These are phyloP conservation scores for Apotomis capreana DNA, from an alignment of 2,888 invertebrate genomes.

Conservation along the genomic window DNA sequence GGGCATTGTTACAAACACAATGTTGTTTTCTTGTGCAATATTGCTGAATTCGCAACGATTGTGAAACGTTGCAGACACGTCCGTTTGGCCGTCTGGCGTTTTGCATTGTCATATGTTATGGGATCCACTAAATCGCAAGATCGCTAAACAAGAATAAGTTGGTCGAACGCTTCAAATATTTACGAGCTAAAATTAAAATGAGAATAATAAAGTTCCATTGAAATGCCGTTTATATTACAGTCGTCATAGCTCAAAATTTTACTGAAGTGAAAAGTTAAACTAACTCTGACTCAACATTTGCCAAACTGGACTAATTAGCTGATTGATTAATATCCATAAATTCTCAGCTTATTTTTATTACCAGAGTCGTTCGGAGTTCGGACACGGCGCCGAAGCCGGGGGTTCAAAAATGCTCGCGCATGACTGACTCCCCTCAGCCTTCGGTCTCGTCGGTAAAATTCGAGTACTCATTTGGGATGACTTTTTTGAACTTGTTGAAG, in stretches of 20 bases:
- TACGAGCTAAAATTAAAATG: neutral
- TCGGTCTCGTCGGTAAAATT: constrained; percentile 30
- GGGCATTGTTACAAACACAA: constrained; percentile 73
- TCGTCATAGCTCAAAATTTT: constrained; percentile 1
- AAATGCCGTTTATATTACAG: constrained; percentile 13
- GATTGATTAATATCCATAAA: constrained; percentile 39
- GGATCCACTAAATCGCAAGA: constrained; percentile 52
- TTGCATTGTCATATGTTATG: constrained; percentile 62
- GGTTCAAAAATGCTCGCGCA: constrained; percentile 44
- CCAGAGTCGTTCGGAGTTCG: constrained; percentile 32
- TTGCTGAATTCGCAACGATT: constrained; percentile 74
- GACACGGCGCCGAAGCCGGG: constrained; percentile 27
- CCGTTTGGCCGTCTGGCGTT: constrained; percentile 62
- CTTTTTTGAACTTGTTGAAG: constrained; percentile 24
- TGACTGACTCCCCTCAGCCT: constrained; percentile 35
- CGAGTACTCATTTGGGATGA: constrained; percentile 22
- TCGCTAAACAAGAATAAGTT: neutral
- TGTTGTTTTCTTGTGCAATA: constrained; percentile 78
- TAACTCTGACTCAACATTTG: constrained; percentile 36
- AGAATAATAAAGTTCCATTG: neutral
- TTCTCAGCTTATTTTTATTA: constrained; percentile 44
- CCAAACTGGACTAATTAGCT: constrained; percentile 37
- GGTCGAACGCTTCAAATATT: neutral
- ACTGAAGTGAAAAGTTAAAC: constrained; percentile 17
- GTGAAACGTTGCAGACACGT: constrained; percentile 69